Percentiles rank a stretch among this genome's conserved stretches.
phyloP scores from a whole-genome alignment of 2,888 invertebrate genomes.

The Philereme transversata region DNA sequence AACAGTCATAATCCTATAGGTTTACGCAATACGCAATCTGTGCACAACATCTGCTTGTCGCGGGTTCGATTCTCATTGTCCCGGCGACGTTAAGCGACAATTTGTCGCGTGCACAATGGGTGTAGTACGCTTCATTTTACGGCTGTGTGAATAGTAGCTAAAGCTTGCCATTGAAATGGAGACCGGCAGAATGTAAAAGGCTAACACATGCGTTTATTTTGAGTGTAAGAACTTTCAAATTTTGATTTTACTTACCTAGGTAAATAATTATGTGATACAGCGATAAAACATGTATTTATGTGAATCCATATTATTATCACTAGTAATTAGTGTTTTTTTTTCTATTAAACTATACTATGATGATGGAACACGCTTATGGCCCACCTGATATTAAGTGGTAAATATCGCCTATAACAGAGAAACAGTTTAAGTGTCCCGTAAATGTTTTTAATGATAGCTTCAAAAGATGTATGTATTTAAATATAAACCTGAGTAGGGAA shows the following conservation, averaged over 20 bases:
- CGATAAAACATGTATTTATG: too few relatives aligned
- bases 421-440: too few relatives aligned
- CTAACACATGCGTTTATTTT: not conserved
- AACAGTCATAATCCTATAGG: slow-evolving; percentile 16
- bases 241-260: not conserved
- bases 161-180: slow-evolving; percentile 10
- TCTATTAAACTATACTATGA: too few relatives aligned
- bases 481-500: too few relatives aligned
- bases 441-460: too few relatives aligned
- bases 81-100: slow-evolving; percentile 20
- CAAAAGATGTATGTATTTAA: too few relatives aligned
- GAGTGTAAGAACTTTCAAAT: not conserved
- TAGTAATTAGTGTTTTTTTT: too few relatives aligned
- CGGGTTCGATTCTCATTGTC: slow-evolving; percentile 30
- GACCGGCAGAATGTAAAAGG: not conserved
- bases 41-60: slow-evolving; percentile 27
- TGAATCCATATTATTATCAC: too few relatives aligned
- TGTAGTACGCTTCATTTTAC: slow-evolving; percentile 28
- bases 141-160: slow-evolving; percentile 7
- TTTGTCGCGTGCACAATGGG: slow-evolving; percentile 29
- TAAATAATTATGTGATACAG: too few relatives aligned
- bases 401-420: too few relatives aligned
- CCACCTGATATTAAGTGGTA: too few relatives aligned
- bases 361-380: too few relatives aligned
- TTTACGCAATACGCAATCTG: slow-evolving; percentile 23